Conservation (phyloP, 2,888 invertebrate species). For the Cecidostiba fungosa region DNA sequence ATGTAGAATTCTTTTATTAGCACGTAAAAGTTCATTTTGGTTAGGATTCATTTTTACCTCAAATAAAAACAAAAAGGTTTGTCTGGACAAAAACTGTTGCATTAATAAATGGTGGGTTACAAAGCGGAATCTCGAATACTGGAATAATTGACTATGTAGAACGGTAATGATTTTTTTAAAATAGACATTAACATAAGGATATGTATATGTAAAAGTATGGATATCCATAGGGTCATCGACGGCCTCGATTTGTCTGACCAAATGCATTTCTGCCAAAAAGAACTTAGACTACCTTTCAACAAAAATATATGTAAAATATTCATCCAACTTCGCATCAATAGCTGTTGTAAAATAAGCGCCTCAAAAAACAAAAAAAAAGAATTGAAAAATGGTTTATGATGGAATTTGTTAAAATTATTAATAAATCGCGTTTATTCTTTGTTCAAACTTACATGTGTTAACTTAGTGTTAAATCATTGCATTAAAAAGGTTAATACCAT, state of each 20-base stretch:
- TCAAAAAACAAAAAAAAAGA: background rate
- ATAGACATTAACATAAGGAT: constrained; percentile 31
- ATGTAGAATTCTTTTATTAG: constrained; percentile 32
- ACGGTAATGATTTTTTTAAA: constrained; percentile 42
- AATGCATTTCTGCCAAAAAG: constrained; percentile 60
- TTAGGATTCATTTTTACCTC: constrained; percentile 33
- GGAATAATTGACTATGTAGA: constrained; percentile 42
- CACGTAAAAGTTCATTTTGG: constrained; percentile 18
- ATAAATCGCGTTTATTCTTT: background rate
- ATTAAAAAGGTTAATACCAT: background rate
- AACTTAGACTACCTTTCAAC: constrained; percentile 41
- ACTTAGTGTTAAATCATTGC: background rate
- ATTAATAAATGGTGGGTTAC: constrained; percentile 19
- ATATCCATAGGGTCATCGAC: constrained; percentile 40
- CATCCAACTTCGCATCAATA: constrained; percentile 46
- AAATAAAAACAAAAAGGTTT: constrained; percentile 12
- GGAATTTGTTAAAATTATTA: constrained; percentile 8
- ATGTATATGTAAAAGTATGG: constrained; percentile 16
- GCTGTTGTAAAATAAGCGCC: constrained; percentile 45
- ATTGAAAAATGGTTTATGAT: background rate
- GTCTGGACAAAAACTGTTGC: constrained; percentile 18
- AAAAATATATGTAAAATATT: constrained; percentile 36
- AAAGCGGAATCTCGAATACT: background rate
- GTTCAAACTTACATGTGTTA: background rate
- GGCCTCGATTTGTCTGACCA: constrained; percentile 49